These are phyloP conservation scores for Thomomys bottae DNA, from an alignment of 2,113 vertebrate genomes.

Conservation along the genomic window DNA sequence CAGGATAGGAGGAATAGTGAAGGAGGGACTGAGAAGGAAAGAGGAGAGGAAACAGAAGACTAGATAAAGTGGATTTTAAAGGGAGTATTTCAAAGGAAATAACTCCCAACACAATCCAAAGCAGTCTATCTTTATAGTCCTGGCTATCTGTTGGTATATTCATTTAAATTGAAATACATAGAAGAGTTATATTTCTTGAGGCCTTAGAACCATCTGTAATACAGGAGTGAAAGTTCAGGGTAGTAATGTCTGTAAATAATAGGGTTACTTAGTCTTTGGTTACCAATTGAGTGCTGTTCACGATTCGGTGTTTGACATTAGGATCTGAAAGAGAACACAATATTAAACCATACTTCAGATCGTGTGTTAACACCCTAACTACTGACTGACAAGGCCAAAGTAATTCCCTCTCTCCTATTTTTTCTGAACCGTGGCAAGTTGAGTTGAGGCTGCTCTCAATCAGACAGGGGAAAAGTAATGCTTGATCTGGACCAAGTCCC, in stretches of 20 bases:
- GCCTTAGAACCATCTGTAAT: not conserved
- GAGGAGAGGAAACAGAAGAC: too few species aligned
- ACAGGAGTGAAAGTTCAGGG: not conserved
- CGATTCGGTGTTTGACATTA: not conserved
- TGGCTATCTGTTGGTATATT: slow-evolving; percentile 11
- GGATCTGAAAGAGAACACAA: not conserved
- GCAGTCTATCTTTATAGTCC: not conserved
- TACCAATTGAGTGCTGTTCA: not conserved
- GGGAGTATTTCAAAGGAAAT: not conserved
- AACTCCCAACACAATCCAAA: not conserved
- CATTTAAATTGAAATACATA: not conserved
- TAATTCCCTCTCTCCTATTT: not conserved
- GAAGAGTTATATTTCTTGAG: not conserved
- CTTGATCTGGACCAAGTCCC: too few species aligned
- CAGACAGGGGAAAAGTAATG: not conserved
- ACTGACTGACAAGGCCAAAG: not conserved
- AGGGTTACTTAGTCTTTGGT: not conserved
- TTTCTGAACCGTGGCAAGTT: not conserved
- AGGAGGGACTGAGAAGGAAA: not conserved
- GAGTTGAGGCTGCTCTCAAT: not conserved
- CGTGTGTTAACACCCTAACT: not conserved
- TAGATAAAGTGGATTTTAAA: not conserved
- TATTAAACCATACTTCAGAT: not conserved
- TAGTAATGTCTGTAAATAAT: not conserved
- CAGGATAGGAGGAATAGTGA: too few species aligned